These are phyloP conservation scores for Caenorhabditis afra DNA, from an alignment of 2,888 invertebrate genomes.

Conservation along the genomic window DNA sequence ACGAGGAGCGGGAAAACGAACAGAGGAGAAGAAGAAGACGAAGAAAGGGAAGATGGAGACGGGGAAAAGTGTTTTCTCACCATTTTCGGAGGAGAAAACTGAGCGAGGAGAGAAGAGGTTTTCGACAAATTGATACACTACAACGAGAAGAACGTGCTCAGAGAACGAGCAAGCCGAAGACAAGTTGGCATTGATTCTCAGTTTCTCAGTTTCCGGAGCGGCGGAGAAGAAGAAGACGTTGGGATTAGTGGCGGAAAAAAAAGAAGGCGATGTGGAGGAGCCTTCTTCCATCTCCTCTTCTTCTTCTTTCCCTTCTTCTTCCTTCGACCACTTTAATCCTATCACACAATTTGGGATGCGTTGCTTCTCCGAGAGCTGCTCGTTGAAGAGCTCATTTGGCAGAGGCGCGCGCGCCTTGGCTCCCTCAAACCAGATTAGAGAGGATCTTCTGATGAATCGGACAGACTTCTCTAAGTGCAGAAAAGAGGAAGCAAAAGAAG, in stretches of 20 bases:
- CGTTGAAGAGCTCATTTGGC: slow-evolving; percentile 22
- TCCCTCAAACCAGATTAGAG: neutral
- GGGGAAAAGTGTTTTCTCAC: slow-evolving; percentile 11
- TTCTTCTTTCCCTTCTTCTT: slow-evolving; percentile 38
- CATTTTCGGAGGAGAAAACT: slow-evolving; percentile 7
- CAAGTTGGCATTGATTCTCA: neutral
- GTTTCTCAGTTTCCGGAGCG: slow-evolving; percentile 4
- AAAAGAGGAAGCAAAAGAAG: neutral
- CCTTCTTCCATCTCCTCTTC: slow-evolving; percentile 21
- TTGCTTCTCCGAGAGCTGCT: slow-evolving; percentile 14
- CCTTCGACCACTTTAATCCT: slow-evolving; percentile 53
- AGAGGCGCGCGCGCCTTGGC: neutral
- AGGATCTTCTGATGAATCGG: neutral
- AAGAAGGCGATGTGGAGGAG: slow-evolving; percentile 11
- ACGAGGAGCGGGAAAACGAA: slow-evolving; percentile 10
- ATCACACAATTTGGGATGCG: slow-evolving; percentile 48
- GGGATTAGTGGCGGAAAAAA: slow-evolving; percentile 44
- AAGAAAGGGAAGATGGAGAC: slow-evolving; percentile 1
- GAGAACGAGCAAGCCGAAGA: neutral
- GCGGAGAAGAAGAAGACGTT: slow-evolving; percentile 34
- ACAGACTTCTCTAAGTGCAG: slow-evolving; percentile 13
- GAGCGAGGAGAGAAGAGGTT: neutral
- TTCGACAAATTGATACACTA: neutral
- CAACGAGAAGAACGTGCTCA: neutral
- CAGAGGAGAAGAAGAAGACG: slow-evolving; percentile 32